Evolutionary conservation across 1,140 invertebrate species (phyloP).

Genomic region (Solenopsis fugax): DNA sequence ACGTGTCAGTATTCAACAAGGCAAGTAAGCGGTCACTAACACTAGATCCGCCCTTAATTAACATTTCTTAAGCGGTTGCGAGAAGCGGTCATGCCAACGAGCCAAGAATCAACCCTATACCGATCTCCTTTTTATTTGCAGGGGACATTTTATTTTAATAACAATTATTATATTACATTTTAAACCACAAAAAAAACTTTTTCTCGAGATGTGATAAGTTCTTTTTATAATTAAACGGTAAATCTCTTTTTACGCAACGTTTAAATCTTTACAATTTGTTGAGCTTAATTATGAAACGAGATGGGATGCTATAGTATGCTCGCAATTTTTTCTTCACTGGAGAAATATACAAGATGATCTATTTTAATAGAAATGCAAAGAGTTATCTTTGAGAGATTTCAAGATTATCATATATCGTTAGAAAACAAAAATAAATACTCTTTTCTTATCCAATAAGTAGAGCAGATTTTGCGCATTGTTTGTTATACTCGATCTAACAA

Average conservation of each 20-base stretch:
- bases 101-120: slow-evolving; percentile 4
- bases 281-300: not conserved
- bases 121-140: not conserved
- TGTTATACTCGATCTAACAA: not conserved
- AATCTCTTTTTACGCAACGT: not conserved
- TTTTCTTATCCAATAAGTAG: not conserved
- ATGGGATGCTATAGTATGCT: not conserved
- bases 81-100: slow-evolving; percentile 22
- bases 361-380: not conserved
- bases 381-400: not conserved
- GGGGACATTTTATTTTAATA: slow-evolving; percentile 17
- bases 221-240: not conserved
- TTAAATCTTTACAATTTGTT: slow-evolving; percentile 12
- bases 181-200: not conserved
- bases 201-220: not conserved
- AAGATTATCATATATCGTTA: not conserved
- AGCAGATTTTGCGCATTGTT: not conserved
- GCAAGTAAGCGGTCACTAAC: slow-evolving; percentile 63
- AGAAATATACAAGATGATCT: not conserved
- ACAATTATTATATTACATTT: not conserved
- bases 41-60: slow-evolving; percentile 64
- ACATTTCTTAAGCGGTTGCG: slow-evolving; percentile 54
- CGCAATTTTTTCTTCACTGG: not conserved
- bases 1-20: slow-evolving; percentile 61
- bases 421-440: not conserved